Percentiles rank a stretch among this genome's conserved stretches.
phyloP scores from a whole-genome alignment of 2,888 invertebrate species.

The Leptothorax acervorum region DNA sequence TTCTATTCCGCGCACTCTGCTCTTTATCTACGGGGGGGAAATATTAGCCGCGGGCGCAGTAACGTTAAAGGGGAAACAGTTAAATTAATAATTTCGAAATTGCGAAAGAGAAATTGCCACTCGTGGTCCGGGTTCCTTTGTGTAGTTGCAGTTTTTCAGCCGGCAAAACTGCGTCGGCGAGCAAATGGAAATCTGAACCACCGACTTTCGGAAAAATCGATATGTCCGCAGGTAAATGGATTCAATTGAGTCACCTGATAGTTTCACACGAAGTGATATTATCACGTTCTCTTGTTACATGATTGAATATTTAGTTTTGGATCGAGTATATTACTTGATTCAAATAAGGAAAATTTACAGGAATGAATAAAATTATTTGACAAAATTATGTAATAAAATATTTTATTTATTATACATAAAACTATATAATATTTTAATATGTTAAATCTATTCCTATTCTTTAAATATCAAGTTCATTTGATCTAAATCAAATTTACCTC shows the following conservation, averaged over 20 bases:
- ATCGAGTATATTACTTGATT: neutral
- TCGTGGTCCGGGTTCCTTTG: conserved; percentile 53
- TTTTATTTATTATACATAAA: neutral
- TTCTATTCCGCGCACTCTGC: conserved; percentile 21
- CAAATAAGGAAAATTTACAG: neutral
- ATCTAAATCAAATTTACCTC: neutral
- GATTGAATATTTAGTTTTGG: neutral
- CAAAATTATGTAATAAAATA: neutral
- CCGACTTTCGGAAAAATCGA: conserved; percentile 18
- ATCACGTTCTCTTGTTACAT: neutral
- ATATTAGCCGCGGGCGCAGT: conserved; percentile 71
- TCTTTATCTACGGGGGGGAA: conserved; percentile 59
- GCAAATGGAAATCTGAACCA: conserved; percentile 26
- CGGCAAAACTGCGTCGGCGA: neutral
- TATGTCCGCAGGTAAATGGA: conserved; percentile 4
- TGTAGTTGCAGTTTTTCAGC: conserved; percentile 44
- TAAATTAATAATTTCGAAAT: conserved; percentile 78
- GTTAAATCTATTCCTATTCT: neutral
- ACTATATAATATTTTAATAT: neutral
- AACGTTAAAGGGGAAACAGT: conserved; percentile 71
- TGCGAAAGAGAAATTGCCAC: conserved; percentile 55
- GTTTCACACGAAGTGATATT: neutral
- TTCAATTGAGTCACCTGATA: conserved; percentile 27
- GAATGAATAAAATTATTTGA: neutral
- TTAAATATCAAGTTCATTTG: neutral